Conservation (phyloP, 2,113 vertebrate species). For the Diadophis punctatus region DNA sequence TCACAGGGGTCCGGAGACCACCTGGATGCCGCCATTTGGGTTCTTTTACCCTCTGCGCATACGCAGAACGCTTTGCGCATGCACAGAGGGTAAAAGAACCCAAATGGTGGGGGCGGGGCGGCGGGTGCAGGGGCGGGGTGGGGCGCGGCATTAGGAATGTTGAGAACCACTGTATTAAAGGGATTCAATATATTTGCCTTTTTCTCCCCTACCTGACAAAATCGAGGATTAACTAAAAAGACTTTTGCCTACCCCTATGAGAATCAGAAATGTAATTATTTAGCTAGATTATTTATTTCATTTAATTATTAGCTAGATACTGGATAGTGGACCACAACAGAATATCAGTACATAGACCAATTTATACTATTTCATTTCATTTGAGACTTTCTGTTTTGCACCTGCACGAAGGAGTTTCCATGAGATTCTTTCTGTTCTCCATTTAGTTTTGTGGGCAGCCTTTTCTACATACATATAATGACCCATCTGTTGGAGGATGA, state of each 20-base stretch:
- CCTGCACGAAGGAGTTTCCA: neutral
- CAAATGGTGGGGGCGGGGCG: too few relatives aligned
- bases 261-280: neutral
- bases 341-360: neutral
- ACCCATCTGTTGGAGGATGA: neutral
- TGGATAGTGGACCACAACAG: neutral
- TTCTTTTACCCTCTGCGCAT: too few relatives aligned
- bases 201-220: neutral
- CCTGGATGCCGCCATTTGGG: too few relatives aligned
- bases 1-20: too few relatives aligned
- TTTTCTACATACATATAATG: neutral
- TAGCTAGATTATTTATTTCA: too few relatives aligned
- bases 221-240: neutral
- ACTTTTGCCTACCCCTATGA: neutral
- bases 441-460: neutral
- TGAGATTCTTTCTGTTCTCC: neutral
- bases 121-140: too few relatives aligned
- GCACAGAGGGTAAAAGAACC: too few relatives aligned
- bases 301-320: neutral
- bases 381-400: neutral
- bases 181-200: neutral
- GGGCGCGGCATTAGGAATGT: too few relatives aligned
- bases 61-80: too few relatives aligned
- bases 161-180: too few relatives aligned
- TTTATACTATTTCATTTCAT: neutral